Evolutionary conservation across 1,140 invertebrate species (phyloP).

Genomic region (Heliconius congener): DNA sequence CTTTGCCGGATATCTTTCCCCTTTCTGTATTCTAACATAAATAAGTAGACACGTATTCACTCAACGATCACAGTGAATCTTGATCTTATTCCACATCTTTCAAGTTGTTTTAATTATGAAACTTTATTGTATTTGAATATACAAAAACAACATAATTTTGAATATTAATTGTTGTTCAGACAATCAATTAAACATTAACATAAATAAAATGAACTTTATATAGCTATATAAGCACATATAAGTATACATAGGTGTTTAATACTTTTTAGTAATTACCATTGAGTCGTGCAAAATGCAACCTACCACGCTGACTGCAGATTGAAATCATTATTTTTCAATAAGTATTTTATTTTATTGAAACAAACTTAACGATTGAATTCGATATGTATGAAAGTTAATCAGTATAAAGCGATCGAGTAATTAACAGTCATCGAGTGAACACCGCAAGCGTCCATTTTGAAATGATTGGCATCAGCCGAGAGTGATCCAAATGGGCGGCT

Average conservation of each 20-base stretch:
- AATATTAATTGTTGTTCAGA: neutral
- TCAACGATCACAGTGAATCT: conserved; percentile 26
- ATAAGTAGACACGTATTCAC: conserved; percentile 41
- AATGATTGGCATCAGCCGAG: conserved; percentile 68
- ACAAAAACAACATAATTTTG: neutral
- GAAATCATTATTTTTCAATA: neutral
- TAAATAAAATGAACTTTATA: neutral
- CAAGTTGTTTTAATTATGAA: conserved; percentile 29
- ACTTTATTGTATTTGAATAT: conserved; percentile 6
- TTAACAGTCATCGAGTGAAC: conserved; percentile 62
- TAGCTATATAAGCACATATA: neutral
- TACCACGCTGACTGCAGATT: neutral
- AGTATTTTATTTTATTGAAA: conserved; percentile 11
- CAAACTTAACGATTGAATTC: conserved; percentile 27
- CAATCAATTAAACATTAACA: neutral
- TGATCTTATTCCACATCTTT: conserved; percentile 20
- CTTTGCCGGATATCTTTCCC: conserved; percentile 48
- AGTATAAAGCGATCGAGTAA: conserved; percentile 46
- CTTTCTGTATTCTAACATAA: conserved; percentile 41
- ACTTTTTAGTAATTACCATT: neutral
- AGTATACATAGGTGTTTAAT: neutral
- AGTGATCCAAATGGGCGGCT: conserved; percentile 74
- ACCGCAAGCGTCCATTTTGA: conserved; percentile 69
- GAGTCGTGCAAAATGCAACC: neutral
- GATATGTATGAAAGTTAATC: conserved; percentile 38